phyloP scores from a whole-genome alignment of 2,113 vertebrate genomes.

The Meles meles region DNA sequence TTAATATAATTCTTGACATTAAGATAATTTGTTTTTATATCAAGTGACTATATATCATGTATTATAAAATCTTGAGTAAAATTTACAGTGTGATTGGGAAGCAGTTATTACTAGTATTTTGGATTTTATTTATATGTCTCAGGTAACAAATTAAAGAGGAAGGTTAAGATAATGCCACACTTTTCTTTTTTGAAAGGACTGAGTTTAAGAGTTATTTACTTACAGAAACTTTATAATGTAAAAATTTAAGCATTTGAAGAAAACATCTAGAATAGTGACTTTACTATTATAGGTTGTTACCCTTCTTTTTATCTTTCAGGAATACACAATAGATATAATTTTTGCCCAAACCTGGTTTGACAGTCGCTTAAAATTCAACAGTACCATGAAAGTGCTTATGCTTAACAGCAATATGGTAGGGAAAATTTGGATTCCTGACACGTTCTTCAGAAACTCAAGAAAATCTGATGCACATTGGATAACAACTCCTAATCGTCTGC shows the following conservation, averaged over 20 bases:
- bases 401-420: conserved; percentile 99
- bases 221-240: not conserved
- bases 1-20: not conserved
- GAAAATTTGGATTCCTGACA: conserved; percentile 99
- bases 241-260: not conserved
- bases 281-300: not conserved
- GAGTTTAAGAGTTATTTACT: not conserved
- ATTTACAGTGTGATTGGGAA: not conserved
- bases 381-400: conserved; percentile 96
- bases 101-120: not conserved
- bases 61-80: not conserved
- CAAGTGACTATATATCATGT: not conserved
- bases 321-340: conserved; percentile 99
- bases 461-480: conserved; percentile 99
- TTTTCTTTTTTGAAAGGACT: not conserved
- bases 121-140: not conserved
- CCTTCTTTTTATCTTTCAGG: conserved; percentile 83
- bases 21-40: not conserved
- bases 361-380: conserved; percentile 96
- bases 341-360: conserved; percentile 99
- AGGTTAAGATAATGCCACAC: not conserved
- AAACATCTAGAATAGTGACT: not conserved
- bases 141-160: not conserved
- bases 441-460: conserved; percentile 97
- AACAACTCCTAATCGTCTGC: conserved; percentile 96